phyloP scores from a whole-genome alignment of 2,113 vertebrate genomes.

The Paratilapia polleni region DNA sequence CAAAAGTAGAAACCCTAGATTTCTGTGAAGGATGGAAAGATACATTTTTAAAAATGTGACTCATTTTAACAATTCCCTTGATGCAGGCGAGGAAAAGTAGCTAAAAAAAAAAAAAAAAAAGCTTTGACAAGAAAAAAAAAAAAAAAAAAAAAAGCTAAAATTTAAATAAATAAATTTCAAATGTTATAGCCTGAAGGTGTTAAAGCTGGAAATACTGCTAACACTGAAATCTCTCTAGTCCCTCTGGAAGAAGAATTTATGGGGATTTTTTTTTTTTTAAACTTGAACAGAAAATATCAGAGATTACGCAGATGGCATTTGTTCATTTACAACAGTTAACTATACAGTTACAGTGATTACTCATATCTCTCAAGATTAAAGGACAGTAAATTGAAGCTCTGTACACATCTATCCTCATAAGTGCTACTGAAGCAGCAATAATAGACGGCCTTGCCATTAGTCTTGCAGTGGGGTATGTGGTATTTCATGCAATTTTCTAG shows the following conservation, averaged over 20 bases:
- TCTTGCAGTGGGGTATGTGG: constrained; percentile 64
- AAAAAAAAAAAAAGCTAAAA: not conserved
- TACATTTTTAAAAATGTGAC: constrained; percentile 6
- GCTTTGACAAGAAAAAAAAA: constrained; percentile 1
- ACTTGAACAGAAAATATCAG: not conserved
- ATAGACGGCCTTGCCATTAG: constrained; percentile 69
- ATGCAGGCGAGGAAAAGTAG: constrained; percentile 17
- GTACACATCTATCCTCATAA: constrained; percentile 53
- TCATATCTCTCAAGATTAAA: constrained; percentile 48
- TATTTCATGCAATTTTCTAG: constrained; percentile 76
- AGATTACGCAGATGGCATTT: not conserved
- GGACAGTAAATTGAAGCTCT: constrained; percentile 57
- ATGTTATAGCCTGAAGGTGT: constrained; percentile 9
- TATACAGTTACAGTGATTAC: constrained; percentile 38
- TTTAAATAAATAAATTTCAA: constrained; percentile 34
- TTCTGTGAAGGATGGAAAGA: constrained; percentile 82
- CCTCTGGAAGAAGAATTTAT: constrained; percentile 29
- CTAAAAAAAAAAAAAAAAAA: constrained; percentile 27
- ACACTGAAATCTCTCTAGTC: constrained; percentile 51
- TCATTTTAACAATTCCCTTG: constrained; percentile 28
- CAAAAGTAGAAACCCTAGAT: constrained; percentile 97
- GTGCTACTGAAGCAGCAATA: constrained; percentile 59
- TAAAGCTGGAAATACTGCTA: constrained; percentile 47
- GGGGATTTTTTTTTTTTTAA: not conserved
- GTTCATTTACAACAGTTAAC: not conserved